Percentiles rank a stretch among this genome's conserved stretches.
Conservation (phyloP, 2,797 vertebrate species). For the Macrochelys suwanniensis region DNA sequence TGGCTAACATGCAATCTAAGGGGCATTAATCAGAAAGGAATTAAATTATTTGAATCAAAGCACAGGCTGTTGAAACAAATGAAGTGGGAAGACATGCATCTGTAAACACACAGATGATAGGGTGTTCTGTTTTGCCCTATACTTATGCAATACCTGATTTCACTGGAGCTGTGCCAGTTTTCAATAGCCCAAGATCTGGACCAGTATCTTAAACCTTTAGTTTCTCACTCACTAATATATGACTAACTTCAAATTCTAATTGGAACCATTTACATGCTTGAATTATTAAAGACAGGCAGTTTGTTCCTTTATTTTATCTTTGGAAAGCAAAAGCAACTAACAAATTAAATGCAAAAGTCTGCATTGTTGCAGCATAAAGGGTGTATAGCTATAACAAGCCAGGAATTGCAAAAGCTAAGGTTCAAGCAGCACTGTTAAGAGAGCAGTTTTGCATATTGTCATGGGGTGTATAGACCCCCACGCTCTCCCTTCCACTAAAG, state of each 20-base stretch:
- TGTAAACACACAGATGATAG: neutral
- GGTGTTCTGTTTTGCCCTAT: neutral
- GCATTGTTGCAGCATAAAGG: neutral
- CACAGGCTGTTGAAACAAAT: neutral
- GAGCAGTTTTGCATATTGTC: neutral
- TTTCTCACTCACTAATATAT: neutral
- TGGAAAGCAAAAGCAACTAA: neutral
- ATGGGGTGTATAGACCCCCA: neutral
- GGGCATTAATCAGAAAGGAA: neutral
- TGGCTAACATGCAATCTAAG: neutral
- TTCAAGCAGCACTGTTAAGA: neutral
- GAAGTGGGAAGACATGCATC: neutral
- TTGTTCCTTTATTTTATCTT: neutral
- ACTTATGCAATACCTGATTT: neutral
- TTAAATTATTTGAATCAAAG: neutral
- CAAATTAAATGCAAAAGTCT: neutral
- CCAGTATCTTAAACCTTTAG: no score
- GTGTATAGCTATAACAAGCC: neutral
- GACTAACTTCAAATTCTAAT: neutral
- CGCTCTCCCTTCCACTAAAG: neutral
- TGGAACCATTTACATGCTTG: neutral
- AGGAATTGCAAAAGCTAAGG: neutral
- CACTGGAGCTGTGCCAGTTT: neutral
- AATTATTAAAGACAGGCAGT: neutral
- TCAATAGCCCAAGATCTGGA: no score